Percentiles rank a stretch among this genome's conserved stretches.
Evolutionary conservation across 2,797 vertebrate species (phyloP).

Genomic region (Vipera latastei): DNA sequence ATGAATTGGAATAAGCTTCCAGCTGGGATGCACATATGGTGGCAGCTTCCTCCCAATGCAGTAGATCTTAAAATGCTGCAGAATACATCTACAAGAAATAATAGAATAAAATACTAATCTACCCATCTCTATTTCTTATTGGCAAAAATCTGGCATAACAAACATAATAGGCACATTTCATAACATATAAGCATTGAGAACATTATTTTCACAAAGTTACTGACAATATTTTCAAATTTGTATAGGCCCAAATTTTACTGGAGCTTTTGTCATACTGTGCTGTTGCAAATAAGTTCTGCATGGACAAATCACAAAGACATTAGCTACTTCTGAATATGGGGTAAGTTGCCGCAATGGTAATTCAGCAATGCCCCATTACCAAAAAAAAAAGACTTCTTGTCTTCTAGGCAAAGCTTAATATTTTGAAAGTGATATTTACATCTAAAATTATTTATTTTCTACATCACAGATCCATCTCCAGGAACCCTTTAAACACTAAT

Average conservation of each 20-base stretch:
- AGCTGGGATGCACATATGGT: background rate
- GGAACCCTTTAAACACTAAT: background rate
- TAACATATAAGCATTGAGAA: background rate
- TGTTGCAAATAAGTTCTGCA: background rate
- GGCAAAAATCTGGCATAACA: background rate
- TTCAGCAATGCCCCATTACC: background rate
- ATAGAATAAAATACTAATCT: background rate
- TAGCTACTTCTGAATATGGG: background rate
- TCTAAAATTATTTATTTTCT: background rate
- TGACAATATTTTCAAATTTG: background rate
- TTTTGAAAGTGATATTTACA: background rate
- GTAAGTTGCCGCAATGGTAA: background rate
- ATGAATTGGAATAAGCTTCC: background rate
- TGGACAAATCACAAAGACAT: background rate
- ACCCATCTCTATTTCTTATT: background rate
- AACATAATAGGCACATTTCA: background rate
- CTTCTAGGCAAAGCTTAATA: background rate
- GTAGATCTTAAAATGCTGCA: constrained; percentile 18
- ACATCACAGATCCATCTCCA: background rate
- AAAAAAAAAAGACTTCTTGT: background rate
- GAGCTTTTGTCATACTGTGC: background rate
- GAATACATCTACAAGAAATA: background rate
- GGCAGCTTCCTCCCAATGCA: constrained; percentile 13
- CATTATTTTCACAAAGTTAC: background rate
- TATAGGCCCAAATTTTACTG: background rate